Evolutionary conservation across 2,113 vertebrate species (phyloP), one percentile per base, ranked within the genome.

Genomic region (Uropsilus gracilis): DNA sequence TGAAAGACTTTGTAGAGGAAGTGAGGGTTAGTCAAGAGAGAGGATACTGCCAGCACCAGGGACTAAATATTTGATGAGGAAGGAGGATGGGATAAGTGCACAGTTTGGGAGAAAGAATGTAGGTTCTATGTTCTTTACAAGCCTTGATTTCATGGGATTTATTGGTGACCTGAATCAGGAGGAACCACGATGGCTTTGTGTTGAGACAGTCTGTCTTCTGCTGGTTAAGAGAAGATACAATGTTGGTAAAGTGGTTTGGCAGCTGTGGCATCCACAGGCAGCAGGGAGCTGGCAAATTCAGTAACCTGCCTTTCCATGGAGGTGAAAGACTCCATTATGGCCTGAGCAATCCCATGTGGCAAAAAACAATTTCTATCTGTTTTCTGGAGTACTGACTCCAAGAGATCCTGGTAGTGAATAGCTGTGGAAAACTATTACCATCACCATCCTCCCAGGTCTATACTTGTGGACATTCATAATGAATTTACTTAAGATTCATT

Each of bases 401-500:
- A 24, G n/a, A 6, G 10, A 0, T 6, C 13, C 63, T 48, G 48
- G 48, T 73, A 69, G 71, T 13, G 86, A 17, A 20, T 14, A 83
- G 12, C 34, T 68, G 24, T 18, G 42, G 30, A 46, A 55, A 85
- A 87, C 53, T 30, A 8, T 46, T 39, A 32, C 32, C 24, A 46
- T 10, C 63, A 78, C 26, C 30, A 42, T 63, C 50, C 73, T 82
- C 55, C 13, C 64, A 32, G 12, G 24, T 80, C 50, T 39, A 50
- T 75, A 44, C 85, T 48, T 44, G 50, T 71, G n/a, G 63, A 30
- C 20, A 66, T 46, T 88, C 69, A 55, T 44, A 77, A 81, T 22
- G 63, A 30, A 82, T 91, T 85, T 59, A 86, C 39, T 42, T 55
- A 94, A 42, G 68, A 77, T 72, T 72, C 24, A 39, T 89, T 78